Conservation (phyloP, 2,888 invertebrate genomes). For the Stenchaetothrips biformis region DNA sequence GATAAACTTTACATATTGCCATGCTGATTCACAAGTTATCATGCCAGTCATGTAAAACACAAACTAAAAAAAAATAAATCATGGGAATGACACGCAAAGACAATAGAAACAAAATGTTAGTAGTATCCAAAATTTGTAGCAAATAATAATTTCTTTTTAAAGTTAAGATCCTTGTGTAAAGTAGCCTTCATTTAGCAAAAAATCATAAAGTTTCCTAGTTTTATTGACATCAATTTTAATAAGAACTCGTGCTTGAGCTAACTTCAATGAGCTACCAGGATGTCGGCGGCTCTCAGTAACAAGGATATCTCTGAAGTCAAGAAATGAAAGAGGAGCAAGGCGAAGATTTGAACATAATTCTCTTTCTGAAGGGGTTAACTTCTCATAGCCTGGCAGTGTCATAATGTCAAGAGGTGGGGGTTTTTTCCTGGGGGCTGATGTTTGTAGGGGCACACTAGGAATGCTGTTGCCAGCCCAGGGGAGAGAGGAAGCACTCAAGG, state of each 20-base stretch:
- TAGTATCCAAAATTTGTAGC: not conserved
- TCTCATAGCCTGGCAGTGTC: conserved; percentile 73
- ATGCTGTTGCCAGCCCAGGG: conserved; percentile 10
- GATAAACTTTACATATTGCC: no score
- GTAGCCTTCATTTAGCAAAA: conserved; percentile 61
- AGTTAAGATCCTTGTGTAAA: conserved; percentile 55
- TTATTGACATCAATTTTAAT: conserved; percentile 79
- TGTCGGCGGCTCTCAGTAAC: conserved; percentile 68
- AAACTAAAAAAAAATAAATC: not conserved
- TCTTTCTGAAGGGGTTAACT: conserved; percentile 64
- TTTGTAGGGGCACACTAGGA: conserved; percentile 30
- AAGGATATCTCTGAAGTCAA: conserved; percentile 70
- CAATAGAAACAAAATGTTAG: not conserved
- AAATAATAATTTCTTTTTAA: not conserved
- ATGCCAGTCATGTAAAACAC: not conserved
- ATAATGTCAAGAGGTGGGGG: conserved; percentile 59
- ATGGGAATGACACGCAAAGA: not conserved
- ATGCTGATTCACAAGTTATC: no score
- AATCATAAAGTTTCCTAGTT: conserved; percentile 78
- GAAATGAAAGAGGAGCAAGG: conserved; percentile 69
- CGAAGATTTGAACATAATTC: conserved; percentile 71
- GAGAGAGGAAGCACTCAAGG: not conserved
- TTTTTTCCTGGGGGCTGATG: conserved; percentile 39
- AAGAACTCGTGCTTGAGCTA: conserved; percentile 75
- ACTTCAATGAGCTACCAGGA: conserved; percentile 59